Evolutionary conservation across 1,140 invertebrate species (phyloP), one percentile per base, ranked within the genome.

Genomic region (Drosophila equinoxialis): DNA sequence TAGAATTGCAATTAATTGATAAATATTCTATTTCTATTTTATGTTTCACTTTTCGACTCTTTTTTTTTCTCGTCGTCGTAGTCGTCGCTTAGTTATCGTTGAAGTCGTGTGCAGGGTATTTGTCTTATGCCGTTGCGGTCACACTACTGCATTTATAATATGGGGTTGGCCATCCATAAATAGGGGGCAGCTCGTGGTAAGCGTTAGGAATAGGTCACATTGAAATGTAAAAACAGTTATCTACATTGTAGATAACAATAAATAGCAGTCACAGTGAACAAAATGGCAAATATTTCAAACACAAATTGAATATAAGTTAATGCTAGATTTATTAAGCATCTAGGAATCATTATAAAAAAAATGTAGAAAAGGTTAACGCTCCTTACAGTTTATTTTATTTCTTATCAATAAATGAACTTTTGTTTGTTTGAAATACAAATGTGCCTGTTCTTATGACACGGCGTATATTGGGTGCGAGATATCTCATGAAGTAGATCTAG

Each of bases 21-120:
- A 51, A 51, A 51, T 51, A 51, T 51, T 51, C 17, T 51, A 51
- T 51, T 51, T 51, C 45, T 23, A 51, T 51, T 51, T 51, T 51
- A 51, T 51, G 45, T 51, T 51, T 51, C 45, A 51, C 45, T 51
- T 51, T 51, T 51, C 45, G 45, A 51, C 45, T 23, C 45, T 51
- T 51, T 51, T 51, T 20, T 13, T 23, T 23, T 23, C 20, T 13
- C 35, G 7, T 5, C 10, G 37, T 39, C 37, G 37, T 51, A 7
- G 45, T 51, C 45, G 45, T 51, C 45, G 45, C 30, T 30, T 51
- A 20, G 45, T 51, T 23, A 20, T 51, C 17, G 45, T 23, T 17
- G 42, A 20, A 17, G 45, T 48, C 45, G 17, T 48, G 45, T 51
- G 45, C 45, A 51, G 45, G 45, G 45, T 51, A 51, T 51, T 51